Evolutionary conservation across 1,140 invertebrate genomes (phyloP), one percentile per base, ranked within the genome.

Genomic region (Drosophila bocki): DNA sequence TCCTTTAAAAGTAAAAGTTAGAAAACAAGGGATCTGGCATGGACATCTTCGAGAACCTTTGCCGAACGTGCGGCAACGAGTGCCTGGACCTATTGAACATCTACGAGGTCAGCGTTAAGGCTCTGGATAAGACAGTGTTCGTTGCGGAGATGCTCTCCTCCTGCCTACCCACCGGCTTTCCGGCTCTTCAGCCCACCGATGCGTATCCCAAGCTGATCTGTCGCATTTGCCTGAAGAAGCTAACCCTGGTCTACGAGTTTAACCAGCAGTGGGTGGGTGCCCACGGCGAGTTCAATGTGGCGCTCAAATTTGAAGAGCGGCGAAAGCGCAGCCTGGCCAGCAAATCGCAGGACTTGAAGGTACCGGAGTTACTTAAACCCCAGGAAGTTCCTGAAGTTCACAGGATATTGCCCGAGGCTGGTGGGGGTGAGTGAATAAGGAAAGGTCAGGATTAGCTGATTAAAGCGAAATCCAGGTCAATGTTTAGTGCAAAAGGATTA

Each of bases 41-140:
- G 88, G 88, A 91, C 22, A 88, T 91, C 37, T 91, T 91, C 37
- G 75, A 91, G 48, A 88, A 87, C 64, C 77, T 82, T n/a, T 91
- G 88, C 44, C 75, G 88, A 33, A 84, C 83, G 8, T 91, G 88
- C 59, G 83, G 88, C 42, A 91, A 75, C 29, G 84, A 91, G 19
- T 76, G 87, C 51, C 3, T 69, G n/a, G 76, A 91, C 5, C 56
- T 81, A 3, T 1, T 78, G 7, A 63, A 71, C 12, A 88, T 91
- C 57, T 76, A 75, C n/a, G 42, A 54, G 1, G 61, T 67, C 5
- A 63, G 33, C 17, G 47, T 37, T 8, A 17, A 7, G 41, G 50
- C 32, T 7, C 35, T 60, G 37, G 65, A 75, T 3, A 78, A 54
- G 13, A 68, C 41, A 26, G 44, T 90, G 7, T 22, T 50, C 2